Base-by-base conservation (phyloP, 1,140 invertebrate genomes). In the Polypedilum vanderplanki region DNA sequence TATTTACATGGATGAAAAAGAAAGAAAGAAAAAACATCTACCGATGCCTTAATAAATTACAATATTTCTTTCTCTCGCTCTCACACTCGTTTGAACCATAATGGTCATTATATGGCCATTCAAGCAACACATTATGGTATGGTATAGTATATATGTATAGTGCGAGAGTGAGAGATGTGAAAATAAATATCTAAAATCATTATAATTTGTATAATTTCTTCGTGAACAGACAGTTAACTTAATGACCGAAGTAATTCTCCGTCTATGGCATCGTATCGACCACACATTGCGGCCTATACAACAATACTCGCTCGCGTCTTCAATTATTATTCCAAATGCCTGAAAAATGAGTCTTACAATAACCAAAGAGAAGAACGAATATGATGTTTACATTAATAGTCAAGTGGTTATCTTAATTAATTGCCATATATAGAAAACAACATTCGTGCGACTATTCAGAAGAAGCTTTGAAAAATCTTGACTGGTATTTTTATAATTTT, bases 141-240 rank as follows among this genome's bases (percentile, higher is more conserved):
- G 46, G 46, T 7, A 17, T 17, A 15, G n/a, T 57, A 8, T 57
- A 17, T 57, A 12, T 57, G 10, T 46, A 46, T 46, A 46, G 7
- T 33, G 24, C 24, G 24, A 33, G 24, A 33, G 24, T 33, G 24
- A 33, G 65, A 70, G 65, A 70, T 70, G 65, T 70, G 65, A 70
- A 70, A 70, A 70, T 70, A 70, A 70, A 70, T 70, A 70, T 70
- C 65, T 70, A 70, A 70, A 70, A 18, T 70, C 65, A 70, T 70
- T 70, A 70, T 70, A 70, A 70, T 70, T 70, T 70, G 65, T 70
- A 70, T 70, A 70, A 70, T 70, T 70, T 70, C 65, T 70, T 22
- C 17, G 65, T 70, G 65, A 70, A 70, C 65, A 70, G 65, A 70
- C 65, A 70, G 65, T 22, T 70, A 70, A 70, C 20, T 20, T 70